Base-by-base conservation (phyloP, 2,888 invertebrate genomes). In the Physocephala rufipes region DNA sequence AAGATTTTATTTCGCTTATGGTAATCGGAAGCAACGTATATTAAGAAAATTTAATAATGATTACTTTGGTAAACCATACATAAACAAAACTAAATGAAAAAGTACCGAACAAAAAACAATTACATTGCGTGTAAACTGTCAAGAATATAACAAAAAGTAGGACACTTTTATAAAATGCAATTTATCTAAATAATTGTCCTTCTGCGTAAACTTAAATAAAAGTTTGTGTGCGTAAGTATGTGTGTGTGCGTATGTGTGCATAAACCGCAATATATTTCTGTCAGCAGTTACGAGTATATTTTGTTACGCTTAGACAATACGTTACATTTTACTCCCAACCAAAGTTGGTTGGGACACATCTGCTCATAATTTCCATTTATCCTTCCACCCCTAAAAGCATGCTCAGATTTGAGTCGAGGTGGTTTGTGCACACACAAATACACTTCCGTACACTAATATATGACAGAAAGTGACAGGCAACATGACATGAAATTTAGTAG, bases 391-490 rank as follows among this genome's bases (percentile, higher is more conserved):
- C 58, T 26, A 51, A 30, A 58, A 36, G 45, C 30, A 66, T 43
- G 67, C 67, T 4, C 26, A 15, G n/a, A n/a, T n/a, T n/a, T n/a
- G n/a, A n/a, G n/a, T n/a, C n/a, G n/a, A n/a, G n/a, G n/a, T n/a
- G n/a, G n/a, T n/a, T n/a, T 30, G 16, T 36, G 55, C 67, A 55
- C 55, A 28, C 67, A 55, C 67, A 67, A 21, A 66, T 0, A 28
- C 26, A 53, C 67, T 19, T 43, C 16, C 26, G 16, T 43, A 24
- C 69, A 63, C 53, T n/a, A 43, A n/a, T 58, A 74, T 71, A 79
- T 79, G 79, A 79, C 79, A 81, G 77, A 77, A 76, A 79, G 76
- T 79, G 79, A 81, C 79, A 79, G 75, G 72, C 76, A 76, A 81
- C 80, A 79, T 79, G 79, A 76, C 79, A 78, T 77, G 78, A 79